A percentile compares a stretch with the other conserved stretches of the same genome.
These are phyloP conservation scores for Rotaria sp. DNA, from an alignment of 2,888 invertebrate species.

Conservation along the genomic window DNA sequence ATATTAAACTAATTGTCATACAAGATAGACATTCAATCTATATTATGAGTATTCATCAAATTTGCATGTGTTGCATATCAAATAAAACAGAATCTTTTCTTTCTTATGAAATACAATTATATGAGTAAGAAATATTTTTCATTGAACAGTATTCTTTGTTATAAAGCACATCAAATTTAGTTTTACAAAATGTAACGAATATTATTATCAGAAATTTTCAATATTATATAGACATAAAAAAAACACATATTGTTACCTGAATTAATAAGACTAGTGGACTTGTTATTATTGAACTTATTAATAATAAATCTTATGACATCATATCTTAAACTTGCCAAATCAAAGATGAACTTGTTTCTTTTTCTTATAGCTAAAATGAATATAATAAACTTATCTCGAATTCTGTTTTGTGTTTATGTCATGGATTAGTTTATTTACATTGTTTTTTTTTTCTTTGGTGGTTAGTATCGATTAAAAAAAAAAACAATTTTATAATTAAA, in stretches of 20 bases:
- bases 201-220: too few species aligned
- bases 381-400: too few species aligned
- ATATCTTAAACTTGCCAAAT: background rate
- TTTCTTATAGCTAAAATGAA: too few species aligned
- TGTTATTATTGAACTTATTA: background rate
- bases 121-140: too few species aligned
- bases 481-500: too few species aligned
- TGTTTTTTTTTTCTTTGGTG: too few species aligned
- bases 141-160: too few species aligned
- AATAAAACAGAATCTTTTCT: background rate
- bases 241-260: background rate
- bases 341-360: background rate
- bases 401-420: too few species aligned
- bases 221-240: background rate
- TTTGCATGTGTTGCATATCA: background rate
- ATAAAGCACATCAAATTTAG: too few species aligned
- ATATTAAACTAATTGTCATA: background rate
- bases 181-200: too few species aligned
- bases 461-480: too few species aligned
- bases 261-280: background rate
- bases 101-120: background rate
- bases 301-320: background rate
- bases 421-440: too few species aligned
- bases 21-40: background rate
- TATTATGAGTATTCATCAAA: background rate